Evolutionary conservation across 2,797 vertebrate genomes (phyloP), one percentile per base, ranked within the genome.

Genomic region (Cetoscarus ocellatus): DNA sequence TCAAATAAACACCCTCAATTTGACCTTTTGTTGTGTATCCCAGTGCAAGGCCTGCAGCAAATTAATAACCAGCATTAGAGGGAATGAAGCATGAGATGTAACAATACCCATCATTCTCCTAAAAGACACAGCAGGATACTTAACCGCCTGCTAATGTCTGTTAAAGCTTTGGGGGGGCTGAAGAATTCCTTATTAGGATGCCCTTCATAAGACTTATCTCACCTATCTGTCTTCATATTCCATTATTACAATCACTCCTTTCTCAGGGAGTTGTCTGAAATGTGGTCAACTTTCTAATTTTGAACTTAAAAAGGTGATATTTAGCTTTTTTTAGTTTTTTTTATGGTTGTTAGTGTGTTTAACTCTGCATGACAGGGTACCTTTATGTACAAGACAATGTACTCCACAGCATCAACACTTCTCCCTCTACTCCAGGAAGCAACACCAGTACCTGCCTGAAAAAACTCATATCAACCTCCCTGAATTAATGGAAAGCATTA

Each of bases 401-500:
- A 27, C 27, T 27, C 27, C 27, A 27, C 27, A 27, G 27, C 27
- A 27, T 4, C 27, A 27, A 4, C 2, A 27, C 27, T 27, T 27
- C 27, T 27, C 27, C 27, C 27, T 27, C 27, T 27, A 27, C 27
- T 27, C 27, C 27, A 27, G 27, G 2, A 27, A 27, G 27, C 27
- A 27, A 27, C 27, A 27, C 27, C 27, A 27, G 27, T 27, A 4
- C 27, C 27, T 27, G 27, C 27, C 27, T 27, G 27, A 27, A 4
- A 27, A 27, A 27, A 27, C 27, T 27, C 27, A 27, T 2, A 27
- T 27, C 27, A 27, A 27, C 4, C 27, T n/a, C 27, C 27, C 67
- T 18, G 49, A 77, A 83, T 87, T 52, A 81, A 80, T 90, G 45
- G 49, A 70, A 72, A 78, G 67, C 50, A 61, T 77, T 79, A 76